Evolutionary conservation across 2,113 vertebrate genomes (phyloP).

Genomic region (Microcebus jonahi): DNA sequence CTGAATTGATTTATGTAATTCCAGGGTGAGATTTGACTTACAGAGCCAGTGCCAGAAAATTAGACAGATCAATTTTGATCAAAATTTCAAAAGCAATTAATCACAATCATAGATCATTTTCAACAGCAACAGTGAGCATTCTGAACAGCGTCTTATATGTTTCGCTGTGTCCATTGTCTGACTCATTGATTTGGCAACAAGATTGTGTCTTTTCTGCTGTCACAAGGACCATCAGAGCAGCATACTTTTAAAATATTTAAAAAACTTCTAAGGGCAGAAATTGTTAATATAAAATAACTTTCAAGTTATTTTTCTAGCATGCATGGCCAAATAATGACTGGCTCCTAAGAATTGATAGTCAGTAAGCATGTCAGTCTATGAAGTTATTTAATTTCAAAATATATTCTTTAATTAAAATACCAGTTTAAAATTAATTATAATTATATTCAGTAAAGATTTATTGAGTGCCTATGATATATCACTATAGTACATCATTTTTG

Average conservation of each 20-base stretch:
- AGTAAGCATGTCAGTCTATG: background rate
- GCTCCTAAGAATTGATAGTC: background rate
- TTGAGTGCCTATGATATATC: background rate
- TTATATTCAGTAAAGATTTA: background rate
- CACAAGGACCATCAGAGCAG: background rate
- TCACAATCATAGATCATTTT: constrained; percentile 75
- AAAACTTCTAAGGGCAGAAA: background rate
- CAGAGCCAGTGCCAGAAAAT: constrained; percentile 68
- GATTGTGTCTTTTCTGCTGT: background rate
- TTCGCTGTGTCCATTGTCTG: constrained; percentile 61
- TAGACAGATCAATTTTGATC: constrained; percentile 78
- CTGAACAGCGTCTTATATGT: constrained; percentile 61
- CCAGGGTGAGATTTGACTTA: constrained; percentile 68
- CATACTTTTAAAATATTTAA: background rate
- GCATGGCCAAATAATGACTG: background rate
- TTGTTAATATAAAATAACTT: background rate
- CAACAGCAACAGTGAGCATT: constrained; percentile 57
- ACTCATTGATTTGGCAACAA: constrained; percentile 47
- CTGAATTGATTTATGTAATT: constrained; percentile 79
- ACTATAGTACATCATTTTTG: background rate
- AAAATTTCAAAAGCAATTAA: constrained; percentile 80
- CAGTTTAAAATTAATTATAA: constrained; percentile 1
- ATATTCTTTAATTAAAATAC: background rate
- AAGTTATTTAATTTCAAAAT: constrained; percentile 43
- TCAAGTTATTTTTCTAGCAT: background rate